These are phyloP conservation scores for Micrasema minimum DNA, from an alignment of 1,140 invertebrate genomes.

Conservation along the genomic window DNA sequence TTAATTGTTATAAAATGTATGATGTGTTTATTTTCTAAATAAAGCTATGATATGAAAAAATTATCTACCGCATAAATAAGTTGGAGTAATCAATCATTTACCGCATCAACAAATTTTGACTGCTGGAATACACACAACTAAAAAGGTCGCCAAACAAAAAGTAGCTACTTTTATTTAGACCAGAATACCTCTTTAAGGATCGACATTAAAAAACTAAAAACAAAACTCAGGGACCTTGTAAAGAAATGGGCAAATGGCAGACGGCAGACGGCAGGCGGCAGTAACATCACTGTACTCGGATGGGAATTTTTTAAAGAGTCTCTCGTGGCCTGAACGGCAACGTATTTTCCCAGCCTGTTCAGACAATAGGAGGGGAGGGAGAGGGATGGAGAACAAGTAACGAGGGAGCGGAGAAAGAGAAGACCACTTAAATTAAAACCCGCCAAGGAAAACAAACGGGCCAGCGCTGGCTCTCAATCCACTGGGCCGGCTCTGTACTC, in stretches of 20 bases:
- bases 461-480: neutral
- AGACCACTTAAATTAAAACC: conserved; percentile 43
- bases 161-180: too few relatives aligned
- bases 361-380: conserved; percentile 12
- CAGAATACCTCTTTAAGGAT: too few relatives aligned
- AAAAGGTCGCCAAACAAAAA: too few relatives aligned
- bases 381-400: conserved; percentile 33
- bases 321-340: neutral
- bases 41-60: too few relatives aligned
- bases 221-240: neutral
- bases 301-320: conserved; percentile 2
- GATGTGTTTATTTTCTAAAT: too few relatives aligned
- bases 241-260: neutral
- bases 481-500: too few relatives aligned
- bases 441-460: conserved; percentile 16
- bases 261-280: neutral
- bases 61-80: too few relatives aligned
- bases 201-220: too few relatives aligned
- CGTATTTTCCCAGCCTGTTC: conserved; percentile 1
- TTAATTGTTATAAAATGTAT: too few relatives aligned
- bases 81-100: too few relatives aligned
- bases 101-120: too few relatives aligned
- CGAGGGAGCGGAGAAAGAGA: conserved; percentile 21
- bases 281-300: neutral
- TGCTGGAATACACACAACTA: too few relatives aligned